Percentiles rank a stretch among this genome's conserved stretches.
These are phyloP conservation scores for Passer domesticus DNA, from an alignment of 2,113 vertebrate genomes.

Conservation along the genomic window DNA sequence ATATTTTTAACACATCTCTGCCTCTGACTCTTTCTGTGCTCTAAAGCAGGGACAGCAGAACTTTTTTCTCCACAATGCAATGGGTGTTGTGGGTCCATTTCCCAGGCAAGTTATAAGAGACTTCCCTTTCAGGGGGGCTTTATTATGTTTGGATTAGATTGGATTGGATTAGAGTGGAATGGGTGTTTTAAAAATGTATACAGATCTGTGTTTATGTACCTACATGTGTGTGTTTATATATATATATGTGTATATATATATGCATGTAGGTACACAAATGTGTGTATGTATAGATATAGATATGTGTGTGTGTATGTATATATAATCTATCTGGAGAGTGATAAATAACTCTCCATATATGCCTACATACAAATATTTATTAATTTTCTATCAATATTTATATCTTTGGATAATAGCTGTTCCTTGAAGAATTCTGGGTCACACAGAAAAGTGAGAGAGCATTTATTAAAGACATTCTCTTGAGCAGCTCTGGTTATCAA, in stretches of 20 bases:
- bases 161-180: not conserved
- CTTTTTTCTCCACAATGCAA: not conserved
- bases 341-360: not conserved
- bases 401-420: not conserved
- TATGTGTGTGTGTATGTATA: too few relatives aligned
- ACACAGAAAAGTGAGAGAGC: not conserved
- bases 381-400: not conserved
- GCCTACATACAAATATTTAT: not conserved
- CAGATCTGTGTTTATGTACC: not conserved
- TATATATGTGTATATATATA: too few relatives aligned
- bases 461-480: constrained; percentile 4
- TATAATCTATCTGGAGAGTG: not conserved
- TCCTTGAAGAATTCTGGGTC: not conserved
- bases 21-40: not conserved
- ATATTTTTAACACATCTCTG: not conserved
- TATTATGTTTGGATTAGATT: not conserved
- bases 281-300: too few relatives aligned
- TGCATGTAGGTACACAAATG: too few relatives aligned
- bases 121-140: not conserved
- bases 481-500: not conserved
- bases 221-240: not conserved
- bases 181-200: not conserved
- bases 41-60: not conserved
- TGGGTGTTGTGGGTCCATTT: not conserved
- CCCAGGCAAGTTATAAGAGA: not conserved